Conservation (phyloP, 2,113 vertebrate genomes). For the Rostratula benghalensis region DNA sequence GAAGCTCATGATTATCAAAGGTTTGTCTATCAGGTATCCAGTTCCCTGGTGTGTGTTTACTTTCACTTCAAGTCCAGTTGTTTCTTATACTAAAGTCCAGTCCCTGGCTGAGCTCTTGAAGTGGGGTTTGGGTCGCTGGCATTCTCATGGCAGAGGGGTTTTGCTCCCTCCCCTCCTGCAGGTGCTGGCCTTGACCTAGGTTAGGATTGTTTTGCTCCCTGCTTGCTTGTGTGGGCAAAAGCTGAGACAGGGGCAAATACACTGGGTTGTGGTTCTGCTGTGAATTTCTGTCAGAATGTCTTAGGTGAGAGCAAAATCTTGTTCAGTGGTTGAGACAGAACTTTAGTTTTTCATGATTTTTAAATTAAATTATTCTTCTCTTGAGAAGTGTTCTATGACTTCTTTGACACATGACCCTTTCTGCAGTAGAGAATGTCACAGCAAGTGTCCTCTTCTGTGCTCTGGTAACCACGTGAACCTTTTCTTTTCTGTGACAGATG, state of each 20-base stretch:
- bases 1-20: not conserved
- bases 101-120: not conserved
- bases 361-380: not conserved
- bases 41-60: not conserved
- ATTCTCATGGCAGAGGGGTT: not conserved
- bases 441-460: not conserved
- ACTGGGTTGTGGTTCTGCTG: not conserved
- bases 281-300: not conserved
- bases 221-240: not conserved
- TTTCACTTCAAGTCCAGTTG: not conserved
- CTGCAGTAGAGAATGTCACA: not conserved
- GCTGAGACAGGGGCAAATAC: not conserved
- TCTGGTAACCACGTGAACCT: not conserved
- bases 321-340: not conserved
- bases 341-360: not conserved
- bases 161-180: not conserved
- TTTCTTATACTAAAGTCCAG: not conserved
- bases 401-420: not conserved
- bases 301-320: not conserved
- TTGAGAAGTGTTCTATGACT: not conserved
- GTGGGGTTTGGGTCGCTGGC: not conserved
- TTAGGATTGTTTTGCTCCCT: not conserved
- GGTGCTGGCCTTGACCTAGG: not conserved
- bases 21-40: not conserved
- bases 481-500: constrained; percentile 72